Percentiles rank a stretch among this genome's conserved stretches.
Evolutionary conservation across 1,140 invertebrate genomes (phyloP).

Genomic region (Formica exsecta): DNA sequence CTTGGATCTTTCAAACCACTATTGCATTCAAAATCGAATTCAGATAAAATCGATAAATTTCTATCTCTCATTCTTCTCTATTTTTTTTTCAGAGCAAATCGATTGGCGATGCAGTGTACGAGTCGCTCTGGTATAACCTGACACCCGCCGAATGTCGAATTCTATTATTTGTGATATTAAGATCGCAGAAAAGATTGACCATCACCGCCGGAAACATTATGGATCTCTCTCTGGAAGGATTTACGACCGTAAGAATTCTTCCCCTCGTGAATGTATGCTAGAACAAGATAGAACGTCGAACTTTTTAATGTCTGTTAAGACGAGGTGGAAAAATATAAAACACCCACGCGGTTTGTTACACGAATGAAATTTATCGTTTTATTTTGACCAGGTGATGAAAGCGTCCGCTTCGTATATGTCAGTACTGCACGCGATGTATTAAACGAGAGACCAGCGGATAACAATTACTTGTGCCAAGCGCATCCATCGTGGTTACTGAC

Average conservation of each 20-base stretch:
- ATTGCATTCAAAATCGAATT: neutral
- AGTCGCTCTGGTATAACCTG: constrained; percentile 51
- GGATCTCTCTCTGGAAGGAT: constrained; percentile 46
- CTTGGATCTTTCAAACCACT: neutral
- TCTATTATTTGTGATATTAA: constrained; percentile 49
- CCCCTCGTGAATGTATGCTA: neutral
- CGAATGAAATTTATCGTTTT: constrained; percentile 12
- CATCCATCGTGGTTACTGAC: constrained; percentile 5
- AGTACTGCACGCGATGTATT: constrained; percentile 56
- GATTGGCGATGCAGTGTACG: constrained; percentile 42
- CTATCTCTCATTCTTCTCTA: neutral
- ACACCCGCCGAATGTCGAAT: constrained; percentile 38
- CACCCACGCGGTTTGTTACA: neutral
- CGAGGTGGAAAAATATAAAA: neutral
- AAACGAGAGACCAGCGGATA: constrained; percentile 8
- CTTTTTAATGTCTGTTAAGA: constrained; percentile 1
- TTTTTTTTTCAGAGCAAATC: constrained; percentile 42
- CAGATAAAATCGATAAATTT: neutral
- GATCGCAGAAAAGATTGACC: constrained; percentile 54
- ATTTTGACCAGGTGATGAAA: constrained; percentile 46
- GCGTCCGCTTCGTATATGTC: constrained; percentile 58
- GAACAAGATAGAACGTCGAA: neutral
- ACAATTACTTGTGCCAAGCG: constrained; percentile 34
- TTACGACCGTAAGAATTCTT: constrained; percentile 43
- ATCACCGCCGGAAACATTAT: constrained; percentile 56